A percentile compares a stretch with the other conserved stretches of the same genome.
phyloP scores from a whole-genome alignment of 1,140 invertebrate genomes.

The Zaprionus tsacasi region DNA sequence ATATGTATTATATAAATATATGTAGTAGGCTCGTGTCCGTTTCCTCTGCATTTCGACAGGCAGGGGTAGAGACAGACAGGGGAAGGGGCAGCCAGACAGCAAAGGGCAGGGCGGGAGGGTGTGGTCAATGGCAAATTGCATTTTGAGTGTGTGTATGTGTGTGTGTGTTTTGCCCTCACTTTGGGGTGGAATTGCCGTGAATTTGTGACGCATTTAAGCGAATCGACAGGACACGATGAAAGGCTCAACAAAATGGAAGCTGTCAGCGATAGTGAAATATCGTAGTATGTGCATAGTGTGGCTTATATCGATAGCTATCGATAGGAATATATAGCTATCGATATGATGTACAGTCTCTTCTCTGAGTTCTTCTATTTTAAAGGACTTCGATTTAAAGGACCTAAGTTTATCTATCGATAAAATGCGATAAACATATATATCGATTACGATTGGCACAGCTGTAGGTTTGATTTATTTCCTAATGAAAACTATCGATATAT shows the following conservation, averaged over 20 bases:
- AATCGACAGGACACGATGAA: slow-evolving; percentile 23
- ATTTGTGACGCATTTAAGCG: slow-evolving; percentile 39
- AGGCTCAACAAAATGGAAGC: slow-evolving; percentile 3
- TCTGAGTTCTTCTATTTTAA: too few species aligned
- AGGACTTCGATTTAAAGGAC: too few species aligned
- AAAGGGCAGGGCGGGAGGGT: slow-evolving; percentile 41
- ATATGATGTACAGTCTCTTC: too few species aligned
- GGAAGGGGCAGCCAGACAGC: not conserved
- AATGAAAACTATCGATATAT: too few species aligned
- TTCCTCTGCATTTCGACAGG: slow-evolving; percentile 7
- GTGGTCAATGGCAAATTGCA: slow-evolving; percentile 53
- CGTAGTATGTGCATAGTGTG: not conserved
- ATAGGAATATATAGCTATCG: not conserved
- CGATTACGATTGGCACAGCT: too few species aligned
- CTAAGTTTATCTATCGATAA: not conserved
- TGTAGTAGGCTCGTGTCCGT: slow-evolving; percentile 36
- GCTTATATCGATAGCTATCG: not conserved
- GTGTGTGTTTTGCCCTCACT: not conserved
- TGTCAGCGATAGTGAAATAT: not conserved
- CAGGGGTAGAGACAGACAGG: not conserved
- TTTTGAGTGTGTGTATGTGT: slow-evolving; percentile 5
- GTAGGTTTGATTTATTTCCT: too few species aligned
- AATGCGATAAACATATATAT: not conserved
- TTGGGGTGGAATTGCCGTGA: slow-evolving; percentile 46
- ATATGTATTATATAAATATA: too few species aligned